These are phyloP conservation scores for Trachymyrmex cornetzi DNA, from an alignment of 1,140 invertebrate genomes.

Conservation along the genomic window DNA sequence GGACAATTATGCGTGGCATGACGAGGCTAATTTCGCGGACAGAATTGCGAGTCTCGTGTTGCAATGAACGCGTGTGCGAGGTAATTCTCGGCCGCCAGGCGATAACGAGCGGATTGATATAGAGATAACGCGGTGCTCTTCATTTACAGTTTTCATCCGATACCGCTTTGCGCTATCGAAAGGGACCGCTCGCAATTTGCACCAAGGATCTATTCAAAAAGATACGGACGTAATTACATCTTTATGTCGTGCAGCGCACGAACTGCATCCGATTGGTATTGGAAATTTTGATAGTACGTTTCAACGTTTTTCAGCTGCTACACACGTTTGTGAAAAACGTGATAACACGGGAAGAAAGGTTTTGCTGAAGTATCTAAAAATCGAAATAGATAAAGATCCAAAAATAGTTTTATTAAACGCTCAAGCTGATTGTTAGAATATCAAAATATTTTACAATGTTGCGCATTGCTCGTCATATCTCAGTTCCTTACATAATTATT, in stretches of 20 bases:
- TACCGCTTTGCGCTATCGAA: conserved; percentile 15
- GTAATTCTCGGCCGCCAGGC: conserved; percentile 24
- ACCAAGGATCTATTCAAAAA: conserved; percentile 29
- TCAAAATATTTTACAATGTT: no score
- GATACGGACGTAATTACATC: conserved; percentile 36
- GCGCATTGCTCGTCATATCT: no score
- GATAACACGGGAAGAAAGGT: background rate
- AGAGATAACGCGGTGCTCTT: conserved; percentile 51
- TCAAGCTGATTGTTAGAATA: no score
- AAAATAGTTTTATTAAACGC: no score
- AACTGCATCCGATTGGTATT: conserved; percentile 23
- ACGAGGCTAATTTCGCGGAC: conserved; percentile 46
- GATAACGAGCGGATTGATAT: conserved; percentile 59
- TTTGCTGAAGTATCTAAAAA: no score
- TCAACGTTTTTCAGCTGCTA: background rate
- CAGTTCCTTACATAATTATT: no score
- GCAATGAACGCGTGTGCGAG: conserved; percentile 26
- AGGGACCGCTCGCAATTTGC: conserved; percentile 42
- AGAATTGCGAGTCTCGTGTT: conserved; percentile 15
- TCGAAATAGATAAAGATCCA: no score
- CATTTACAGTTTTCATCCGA: conserved; percentile 49
- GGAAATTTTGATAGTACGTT: conserved; percentile 36
- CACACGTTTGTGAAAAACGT: background rate
- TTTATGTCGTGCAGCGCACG: background rate
- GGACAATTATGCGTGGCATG: conserved; percentile 59